phyloP scores from a whole-genome alignment of 2,113 vertebrate genomes.

The Neotoma lepida region DNA sequence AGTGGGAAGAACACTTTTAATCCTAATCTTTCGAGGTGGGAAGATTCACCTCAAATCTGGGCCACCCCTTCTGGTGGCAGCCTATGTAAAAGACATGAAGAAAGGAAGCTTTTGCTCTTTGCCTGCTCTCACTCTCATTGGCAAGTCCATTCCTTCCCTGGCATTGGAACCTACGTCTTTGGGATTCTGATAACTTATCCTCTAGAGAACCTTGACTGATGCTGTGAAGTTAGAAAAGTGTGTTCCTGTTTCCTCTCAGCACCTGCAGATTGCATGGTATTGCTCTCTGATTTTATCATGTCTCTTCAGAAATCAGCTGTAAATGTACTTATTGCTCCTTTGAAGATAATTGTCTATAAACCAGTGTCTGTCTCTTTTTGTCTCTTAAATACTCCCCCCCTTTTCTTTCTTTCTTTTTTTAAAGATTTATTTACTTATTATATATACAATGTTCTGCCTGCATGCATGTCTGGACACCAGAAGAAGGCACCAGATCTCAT shows the following conservation, averaged over 20 bases:
- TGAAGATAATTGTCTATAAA: slow-evolving; percentile 8
- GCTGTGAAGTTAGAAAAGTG: not conserved
- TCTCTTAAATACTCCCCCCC: not conserved
- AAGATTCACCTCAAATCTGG: not conserved
- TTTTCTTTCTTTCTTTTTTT: not conserved
- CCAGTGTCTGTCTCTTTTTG: not conserved
- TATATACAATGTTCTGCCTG: not conserved
- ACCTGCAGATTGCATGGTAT: not conserved
- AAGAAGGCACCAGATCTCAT: not conserved
- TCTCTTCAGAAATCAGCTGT: slow-evolving; percentile 37
- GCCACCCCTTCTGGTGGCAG: not conserved
- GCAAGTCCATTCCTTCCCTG: not conserved
- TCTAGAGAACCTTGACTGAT: too few relatives aligned
- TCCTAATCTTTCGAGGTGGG: too few relatives aligned
- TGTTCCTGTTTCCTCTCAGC: not conserved
- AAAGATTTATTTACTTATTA: not conserved
- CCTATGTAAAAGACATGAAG: not conserved
- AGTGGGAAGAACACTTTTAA: not conserved
- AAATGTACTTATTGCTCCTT: not conserved
- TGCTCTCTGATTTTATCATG: not conserved
- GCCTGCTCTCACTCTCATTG: too few relatives aligned
- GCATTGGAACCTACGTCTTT: not conserved
- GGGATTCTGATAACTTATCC: not conserved
- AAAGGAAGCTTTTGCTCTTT: not conserved
- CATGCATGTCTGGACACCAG: accelerated